Percentiles rank a stretch among this genome's conserved stretches.
Conservation (phyloP, 2,888 invertebrate genomes). For the Oegoconia quadripuncta region DNA sequence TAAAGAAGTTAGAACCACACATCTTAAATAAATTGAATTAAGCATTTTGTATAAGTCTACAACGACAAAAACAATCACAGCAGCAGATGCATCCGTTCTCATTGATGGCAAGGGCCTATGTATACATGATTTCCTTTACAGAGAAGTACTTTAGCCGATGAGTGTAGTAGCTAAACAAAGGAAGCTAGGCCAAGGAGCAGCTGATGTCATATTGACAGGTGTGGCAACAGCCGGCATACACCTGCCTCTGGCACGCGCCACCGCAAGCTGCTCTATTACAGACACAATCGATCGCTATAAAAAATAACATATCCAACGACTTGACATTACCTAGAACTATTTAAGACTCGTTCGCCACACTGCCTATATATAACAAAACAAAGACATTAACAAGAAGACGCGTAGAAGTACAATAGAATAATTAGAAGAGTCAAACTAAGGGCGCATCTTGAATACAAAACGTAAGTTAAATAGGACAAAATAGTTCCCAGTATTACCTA, state of each 20-base stretch:
- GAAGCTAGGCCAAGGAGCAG: conserved; percentile 61
- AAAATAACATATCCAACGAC: conserved; percentile 33
- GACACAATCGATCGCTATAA: conserved; percentile 44
- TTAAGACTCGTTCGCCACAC: conserved; percentile 30
- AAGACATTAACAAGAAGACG: no score
- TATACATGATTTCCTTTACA: conserved; percentile 4
- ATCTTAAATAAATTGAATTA: not conserved
- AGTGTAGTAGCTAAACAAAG: conserved; percentile 32
- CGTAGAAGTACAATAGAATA: conserved; percentile 12
- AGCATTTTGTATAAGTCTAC: conserved; percentile 15
- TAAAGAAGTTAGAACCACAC: no score
- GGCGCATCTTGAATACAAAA: conserved; percentile 31
- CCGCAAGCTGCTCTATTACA: conserved; percentile 65
- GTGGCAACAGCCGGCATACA: conserved; percentile 69
- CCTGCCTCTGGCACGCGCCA: conserved; percentile 67
- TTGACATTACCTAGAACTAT: conserved; percentile 39
- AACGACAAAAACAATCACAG: conserved; percentile 11
- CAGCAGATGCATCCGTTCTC: conserved; percentile 16
- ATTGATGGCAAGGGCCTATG: conserved; percentile 10
- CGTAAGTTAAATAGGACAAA: conserved; percentile 23
- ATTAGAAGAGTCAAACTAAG: conserved; percentile 21
- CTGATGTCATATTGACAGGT: conserved; percentile 74
- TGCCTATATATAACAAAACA: no score
- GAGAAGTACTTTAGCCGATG: conserved; percentile 1
- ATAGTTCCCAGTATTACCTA: conserved; percentile 17